A percentile compares a stretch with the other conserved stretches of the same genome.
Conservation (phyloP, 2,888 invertebrate genomes). For the Hydraecia micacea region DNA sequence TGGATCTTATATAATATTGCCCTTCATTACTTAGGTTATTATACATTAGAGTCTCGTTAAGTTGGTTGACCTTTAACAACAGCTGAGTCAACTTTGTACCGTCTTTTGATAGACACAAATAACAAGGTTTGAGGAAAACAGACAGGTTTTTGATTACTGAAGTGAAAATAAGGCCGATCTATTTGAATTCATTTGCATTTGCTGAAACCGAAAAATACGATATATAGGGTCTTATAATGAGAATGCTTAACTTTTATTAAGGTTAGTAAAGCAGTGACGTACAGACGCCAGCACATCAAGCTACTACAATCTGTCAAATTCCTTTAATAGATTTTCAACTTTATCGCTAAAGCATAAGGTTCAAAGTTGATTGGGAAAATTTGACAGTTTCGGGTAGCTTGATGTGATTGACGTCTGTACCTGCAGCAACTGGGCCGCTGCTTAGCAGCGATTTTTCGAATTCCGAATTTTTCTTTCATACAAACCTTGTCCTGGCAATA, state of each 20-base stretch:
- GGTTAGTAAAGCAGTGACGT: no score
- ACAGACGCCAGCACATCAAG: no score
- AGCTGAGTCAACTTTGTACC: slow-evolving; percentile 20
- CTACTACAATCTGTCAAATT: no score
- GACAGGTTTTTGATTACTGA: slow-evolving; percentile 30
- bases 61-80: slow-evolving; percentile 38
- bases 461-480: no score
- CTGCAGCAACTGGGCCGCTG: no score
- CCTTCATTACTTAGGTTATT: slow-evolving; percentile 20
- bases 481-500: no score
- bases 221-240: background rate
- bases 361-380: no score
- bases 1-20: slow-evolving; percentile 6
- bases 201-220: background rate
- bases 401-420: no score
- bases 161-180: slow-evolving; percentile 6
- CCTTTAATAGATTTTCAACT: no score
- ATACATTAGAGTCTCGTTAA: slow-evolving; percentile 42
- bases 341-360: no score
- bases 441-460: no score
- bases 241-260: background rate
- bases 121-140: slow-evolving; percentile 25
- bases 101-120: slow-evolving; percentile 15
- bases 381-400: no score
- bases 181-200: slow-evolving; percentile 28